Base-by-base conservation (phyloP, 2,797 vertebrate genomes). In the Philypnodon macrostomus region DNA sequence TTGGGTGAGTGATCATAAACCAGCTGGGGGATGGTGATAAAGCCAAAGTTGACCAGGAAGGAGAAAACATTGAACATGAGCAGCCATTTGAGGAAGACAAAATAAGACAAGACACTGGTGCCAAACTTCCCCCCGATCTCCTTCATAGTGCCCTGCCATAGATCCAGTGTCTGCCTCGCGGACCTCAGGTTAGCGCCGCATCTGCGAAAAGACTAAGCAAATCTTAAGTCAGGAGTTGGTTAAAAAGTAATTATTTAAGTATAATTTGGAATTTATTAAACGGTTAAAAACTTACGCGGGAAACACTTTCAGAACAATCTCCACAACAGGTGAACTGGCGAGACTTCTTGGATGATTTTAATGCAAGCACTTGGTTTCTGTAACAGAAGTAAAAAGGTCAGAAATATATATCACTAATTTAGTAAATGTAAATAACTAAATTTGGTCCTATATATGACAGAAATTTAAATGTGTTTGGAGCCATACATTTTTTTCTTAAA, bases 61-160 rank as follows among this genome's bases (percentile, higher is more conserved):
- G 91, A 94, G 84, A 97, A 90, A 40, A 97, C 15, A 76, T 98
- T 98, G 73, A 99, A 95, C 80, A 89, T 85, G 58, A 98, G 81
- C 36, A 99, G 87, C 96, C 95, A 99, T 41, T 85, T 94, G 58
- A 99, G 88, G 70, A 99, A 98, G 47, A 87, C 57, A 66, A 99
- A 99, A 49, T 98, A 99, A 50, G 93, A 91, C 47, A 95, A 90
- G 41, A 99, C 92, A 0, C 95, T 91, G 72, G 93, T 93, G 72
- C 96, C 97, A 23, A 98, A 99, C 47, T 83, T 83, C 29, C 94
- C 91, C 0, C 94, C 90, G 0, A 99, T 93, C 70, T 93, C 84
- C 73, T 98, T 98, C 80, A 98, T 89, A 11, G 79, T 81, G 67
- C 86, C 89, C 8, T 90, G 92, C 93, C 93, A 94, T 6, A 94